These are phyloP conservation scores for Pocillopora verrucosa DNA, from an alignment of 64 coral and sea anemone species.

Conservation along the genomic window DNA sequence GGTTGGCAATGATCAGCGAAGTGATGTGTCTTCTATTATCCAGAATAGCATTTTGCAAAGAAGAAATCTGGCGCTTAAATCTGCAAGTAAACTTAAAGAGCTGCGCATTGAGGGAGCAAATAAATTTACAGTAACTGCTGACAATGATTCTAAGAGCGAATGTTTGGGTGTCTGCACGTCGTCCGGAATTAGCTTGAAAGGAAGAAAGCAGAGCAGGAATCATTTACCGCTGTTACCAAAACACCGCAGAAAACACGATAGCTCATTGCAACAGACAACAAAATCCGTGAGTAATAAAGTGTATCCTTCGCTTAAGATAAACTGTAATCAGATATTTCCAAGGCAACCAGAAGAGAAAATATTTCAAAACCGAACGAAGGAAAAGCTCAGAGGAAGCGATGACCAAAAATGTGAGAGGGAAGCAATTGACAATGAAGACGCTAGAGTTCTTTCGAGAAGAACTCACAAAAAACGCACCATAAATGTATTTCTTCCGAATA, in stretches of 20 bases:
- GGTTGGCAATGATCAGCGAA: neutral
- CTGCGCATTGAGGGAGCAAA: neutral
- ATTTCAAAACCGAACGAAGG: neutral
- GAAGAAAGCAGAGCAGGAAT: neutral
- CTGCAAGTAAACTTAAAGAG: conserved; percentile 4
- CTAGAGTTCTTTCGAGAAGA: neutral
- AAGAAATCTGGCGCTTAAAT: neutral
- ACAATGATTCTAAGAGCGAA: neutral
- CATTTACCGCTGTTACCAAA: conserved; percentile 10
- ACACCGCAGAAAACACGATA: neutral
- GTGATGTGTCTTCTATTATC: conserved; percentile 1
- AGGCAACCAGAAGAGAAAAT: conserved; percentile 6
- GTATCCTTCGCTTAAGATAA: neutral
- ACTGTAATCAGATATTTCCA: conserved; percentile 7
- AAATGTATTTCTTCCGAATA: conserved; percentile 22
- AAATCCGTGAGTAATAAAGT: neutral
- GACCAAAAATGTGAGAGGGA: neutral
- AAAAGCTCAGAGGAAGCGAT: neutral
- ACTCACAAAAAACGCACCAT: conserved; percentile 3
- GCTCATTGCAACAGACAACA: neutral
- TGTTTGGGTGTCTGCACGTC: neutral
- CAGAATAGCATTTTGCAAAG: conserved; percentile 26
- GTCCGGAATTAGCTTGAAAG: neutral
- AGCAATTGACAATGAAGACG: neutral
- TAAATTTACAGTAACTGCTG: neutral